A percentile compares a stretch with the other conserved stretches of the same genome.
Conservation (phyloP, 2,888 invertebrate genomes). For the Lasioglossum vierecki region DNA sequence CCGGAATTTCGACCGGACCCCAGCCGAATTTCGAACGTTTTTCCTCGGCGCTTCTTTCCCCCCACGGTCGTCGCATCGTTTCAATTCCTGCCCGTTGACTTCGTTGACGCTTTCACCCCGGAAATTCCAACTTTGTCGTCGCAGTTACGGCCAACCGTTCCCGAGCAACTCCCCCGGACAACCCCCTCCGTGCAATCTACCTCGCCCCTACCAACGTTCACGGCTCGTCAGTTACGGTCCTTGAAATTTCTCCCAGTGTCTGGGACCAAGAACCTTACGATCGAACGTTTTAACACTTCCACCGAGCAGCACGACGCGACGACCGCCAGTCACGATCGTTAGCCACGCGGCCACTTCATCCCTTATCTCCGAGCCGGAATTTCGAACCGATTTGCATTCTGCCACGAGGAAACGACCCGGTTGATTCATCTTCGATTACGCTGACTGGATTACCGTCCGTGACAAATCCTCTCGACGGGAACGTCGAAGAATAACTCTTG, state of each 20-base stretch:
- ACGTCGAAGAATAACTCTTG: background rate
- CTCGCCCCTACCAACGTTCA: conserved; percentile 40
- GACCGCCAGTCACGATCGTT: conserved; percentile 52
- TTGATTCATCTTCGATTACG: conserved; percentile 63
- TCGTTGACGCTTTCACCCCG: conserved; percentile 54
- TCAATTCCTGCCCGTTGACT: conserved; percentile 60
- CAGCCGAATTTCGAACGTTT: background rate
- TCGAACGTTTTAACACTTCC: conserved; percentile 58
- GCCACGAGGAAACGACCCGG: background rate
- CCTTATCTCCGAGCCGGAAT: conserved; percentile 55
- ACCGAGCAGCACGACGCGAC: conserved; percentile 11
- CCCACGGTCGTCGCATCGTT: background rate
- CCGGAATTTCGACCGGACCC: conserved; percentile 22
- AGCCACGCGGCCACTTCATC: conserved; percentile 37
- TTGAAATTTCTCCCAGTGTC: conserved; percentile 57
- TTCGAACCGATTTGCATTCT: conserved; percentile 63
- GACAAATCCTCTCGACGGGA: conserved; percentile 51
- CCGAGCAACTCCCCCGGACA: background rate
- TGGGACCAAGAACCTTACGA: conserved; percentile 43
- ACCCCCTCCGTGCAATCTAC: conserved; percentile 55
- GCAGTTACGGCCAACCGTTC: conserved; percentile 25
- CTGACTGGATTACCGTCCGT: conserved; percentile 45
- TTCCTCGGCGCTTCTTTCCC: background rate
- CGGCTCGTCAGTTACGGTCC: conserved; percentile 53
- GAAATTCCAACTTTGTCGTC: conserved; percentile 60